Evolutionary conservation across 2,113 vertebrate genomes (phyloP).

Genomic region (Benitochromis conjunctus): DNA sequence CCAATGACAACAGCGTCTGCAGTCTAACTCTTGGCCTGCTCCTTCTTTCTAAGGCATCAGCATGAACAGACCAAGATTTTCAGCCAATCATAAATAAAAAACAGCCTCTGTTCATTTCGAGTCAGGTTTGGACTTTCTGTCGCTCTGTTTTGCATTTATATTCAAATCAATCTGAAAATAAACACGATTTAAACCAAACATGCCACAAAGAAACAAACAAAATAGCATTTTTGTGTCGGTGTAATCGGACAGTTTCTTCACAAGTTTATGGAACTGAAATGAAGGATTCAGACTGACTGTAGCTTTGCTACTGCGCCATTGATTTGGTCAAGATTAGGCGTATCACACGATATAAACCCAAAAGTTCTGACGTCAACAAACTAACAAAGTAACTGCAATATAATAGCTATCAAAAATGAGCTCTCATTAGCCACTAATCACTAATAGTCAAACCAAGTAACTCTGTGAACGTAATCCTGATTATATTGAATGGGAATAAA

Average conservation of each 20-base stretch:
- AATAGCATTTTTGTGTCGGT: background rate
- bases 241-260: background rate
- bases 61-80: background rate
- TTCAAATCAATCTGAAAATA: background rate
- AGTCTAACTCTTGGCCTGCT: background rate
- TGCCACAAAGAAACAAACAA: background rate
- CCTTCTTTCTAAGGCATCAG: background rate
- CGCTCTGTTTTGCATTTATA: background rate
- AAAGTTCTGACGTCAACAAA: background rate
- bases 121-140: background rate
- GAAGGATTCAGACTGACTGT: background rate
- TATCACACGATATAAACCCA: background rate
- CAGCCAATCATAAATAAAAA: background rate
- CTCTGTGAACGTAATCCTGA: background rate
- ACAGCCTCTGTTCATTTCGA: background rate
- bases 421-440: background rate
- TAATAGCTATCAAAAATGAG: background rate
- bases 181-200: background rate
- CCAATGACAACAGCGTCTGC: background rate
- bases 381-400: background rate
- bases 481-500: fast-evolving
- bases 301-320: background rate
- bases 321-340: background rate
- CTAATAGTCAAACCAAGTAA: background rate
- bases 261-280: background rate